A percentile compares a stretch with the other conserved stretches of the same genome.
phyloP scores from a whole-genome alignment of 2,113 vertebrate species.

The Mastomys natalensis region DNA sequence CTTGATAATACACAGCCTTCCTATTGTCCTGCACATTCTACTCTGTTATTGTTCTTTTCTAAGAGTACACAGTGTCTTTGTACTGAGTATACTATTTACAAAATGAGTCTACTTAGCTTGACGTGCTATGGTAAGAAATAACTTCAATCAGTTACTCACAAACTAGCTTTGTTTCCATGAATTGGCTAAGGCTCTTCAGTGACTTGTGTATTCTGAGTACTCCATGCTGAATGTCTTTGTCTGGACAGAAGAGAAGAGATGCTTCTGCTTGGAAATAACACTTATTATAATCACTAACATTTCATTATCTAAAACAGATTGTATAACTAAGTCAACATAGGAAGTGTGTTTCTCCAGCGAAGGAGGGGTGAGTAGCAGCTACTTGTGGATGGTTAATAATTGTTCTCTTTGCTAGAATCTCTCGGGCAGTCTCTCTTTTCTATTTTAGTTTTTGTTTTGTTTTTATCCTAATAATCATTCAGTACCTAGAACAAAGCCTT shows the following conservation, averaged over 20 bases:
- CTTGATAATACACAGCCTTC: background rate
- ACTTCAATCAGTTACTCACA: background rate
- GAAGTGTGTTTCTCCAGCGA: background rate
- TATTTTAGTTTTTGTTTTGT: background rate
- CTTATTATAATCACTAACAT: conserved; percentile 25
- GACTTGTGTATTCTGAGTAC: conserved; percentile 1
- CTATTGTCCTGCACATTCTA: background rate
- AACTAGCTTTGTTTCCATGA: background rate
- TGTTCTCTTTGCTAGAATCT: background rate
- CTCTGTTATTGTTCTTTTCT: background rate
- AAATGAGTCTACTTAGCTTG: background rate
- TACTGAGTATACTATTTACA: background rate
- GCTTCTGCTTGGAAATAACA: conserved; percentile 13
- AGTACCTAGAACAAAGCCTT: background rate
- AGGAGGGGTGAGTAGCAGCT: background rate
- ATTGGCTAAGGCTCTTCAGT: background rate
- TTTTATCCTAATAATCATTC: background rate
- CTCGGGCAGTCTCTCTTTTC: background rate
- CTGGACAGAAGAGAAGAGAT: conserved; percentile 16
- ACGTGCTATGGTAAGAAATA: background rate
- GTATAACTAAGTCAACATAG: background rate
- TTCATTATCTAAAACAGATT: conserved; percentile 49
- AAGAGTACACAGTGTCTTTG: background rate
- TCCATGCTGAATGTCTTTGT: conserved; percentile 14
- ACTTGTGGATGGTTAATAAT: background rate